Evolutionary conservation across 2,113 vertebrate genomes (phyloP).

Genomic region (Pteropus alecto): DNA sequence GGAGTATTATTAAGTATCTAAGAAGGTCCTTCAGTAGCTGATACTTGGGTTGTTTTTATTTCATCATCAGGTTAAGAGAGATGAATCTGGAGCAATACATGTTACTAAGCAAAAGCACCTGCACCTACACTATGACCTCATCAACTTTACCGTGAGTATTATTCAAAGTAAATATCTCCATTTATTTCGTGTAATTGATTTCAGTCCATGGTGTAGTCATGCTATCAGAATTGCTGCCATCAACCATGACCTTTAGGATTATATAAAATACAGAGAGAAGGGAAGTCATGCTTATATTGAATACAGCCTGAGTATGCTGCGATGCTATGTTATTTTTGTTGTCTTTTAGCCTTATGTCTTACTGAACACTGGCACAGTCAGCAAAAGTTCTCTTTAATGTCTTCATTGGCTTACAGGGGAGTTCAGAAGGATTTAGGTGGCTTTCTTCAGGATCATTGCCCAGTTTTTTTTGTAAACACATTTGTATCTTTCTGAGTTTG

Average conservation of each 20-base stretch:
- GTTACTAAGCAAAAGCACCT: conserved; percentile 97
- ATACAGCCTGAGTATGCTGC: neutral
- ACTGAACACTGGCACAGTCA: neutral
- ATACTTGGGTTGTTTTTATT: conserved; percentile 17
- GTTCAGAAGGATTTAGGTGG: neutral
- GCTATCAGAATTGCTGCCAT: neutral
- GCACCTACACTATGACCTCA: conserved; percentile 95
- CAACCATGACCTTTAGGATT: neutral
- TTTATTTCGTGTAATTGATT: neutral
- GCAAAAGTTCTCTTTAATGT: neutral
- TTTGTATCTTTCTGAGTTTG: conserved; percentile 2
- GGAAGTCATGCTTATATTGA: neutral
- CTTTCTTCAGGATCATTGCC: neutral
- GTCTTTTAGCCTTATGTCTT: neutral
- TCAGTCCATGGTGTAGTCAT: neutral
- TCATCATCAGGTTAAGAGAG: conserved; percentile 92
- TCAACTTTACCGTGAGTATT: conserved; percentile 94
- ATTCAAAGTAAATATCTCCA: neutral
- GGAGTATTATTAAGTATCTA: neutral
- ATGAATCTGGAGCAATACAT: conserved; percentile 94
- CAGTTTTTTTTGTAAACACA: neutral
- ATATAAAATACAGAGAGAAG: neutral
- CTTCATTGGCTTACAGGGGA: neutral
- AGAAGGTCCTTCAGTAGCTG: neutral
- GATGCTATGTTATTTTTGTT: neutral